phyloP scores from a whole-genome alignment of 1,140 invertebrate species.

The Drosophila obscura region DNA sequence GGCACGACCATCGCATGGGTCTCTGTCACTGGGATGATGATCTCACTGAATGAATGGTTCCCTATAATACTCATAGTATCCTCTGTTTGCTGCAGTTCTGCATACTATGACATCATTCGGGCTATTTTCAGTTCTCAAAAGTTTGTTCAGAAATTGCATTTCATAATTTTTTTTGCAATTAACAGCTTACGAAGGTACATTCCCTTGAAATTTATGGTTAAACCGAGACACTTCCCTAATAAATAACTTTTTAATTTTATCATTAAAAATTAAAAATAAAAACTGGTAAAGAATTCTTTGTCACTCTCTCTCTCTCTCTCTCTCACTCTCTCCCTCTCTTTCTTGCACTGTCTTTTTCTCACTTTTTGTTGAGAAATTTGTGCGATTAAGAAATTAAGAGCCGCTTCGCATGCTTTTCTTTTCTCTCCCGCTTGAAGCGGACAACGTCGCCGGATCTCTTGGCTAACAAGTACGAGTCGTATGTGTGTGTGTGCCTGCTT shows the following conservation, averaged over 20 bases:
- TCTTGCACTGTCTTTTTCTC: not conserved
- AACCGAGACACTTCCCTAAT: slow-evolving; percentile 21
- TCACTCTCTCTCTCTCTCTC: slow-evolving; percentile 13
- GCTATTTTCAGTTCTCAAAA: slow-evolving; percentile 3
- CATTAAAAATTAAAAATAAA: not conserved
- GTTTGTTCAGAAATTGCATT: slow-evolving; percentile 21
- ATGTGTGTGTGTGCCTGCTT: not conserved
- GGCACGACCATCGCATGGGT: slow-evolving; percentile 42
- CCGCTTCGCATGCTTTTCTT: slow-evolving; percentile 52
- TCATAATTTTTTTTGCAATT: slow-evolving; percentile 33
- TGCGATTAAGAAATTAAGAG: slow-evolving; percentile 54
- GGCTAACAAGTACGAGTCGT: slow-evolving; percentile 29
- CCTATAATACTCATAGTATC: not conserved
- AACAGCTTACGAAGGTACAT: slow-evolving; percentile 49
- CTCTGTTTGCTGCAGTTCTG: slow-evolving; percentile 43
- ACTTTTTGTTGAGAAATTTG: slow-evolving; percentile 36
- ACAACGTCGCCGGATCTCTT: slow-evolving; percentile 29
- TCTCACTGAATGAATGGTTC: slow-evolving; percentile 38
- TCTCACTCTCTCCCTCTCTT: not conserved
- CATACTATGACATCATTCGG: slow-evolving; percentile 20
- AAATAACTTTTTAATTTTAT: slow-evolving; percentile 7
- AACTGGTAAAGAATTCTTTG: slow-evolving; percentile 2
- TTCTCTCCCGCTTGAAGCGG: slow-evolving; percentile 14
- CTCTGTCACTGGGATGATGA: slow-evolving; percentile 41
- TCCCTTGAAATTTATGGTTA: slow-evolving; percentile 19